These are phyloP conservation scores for Octopus sinensis DNA, from an alignment of 1,140 invertebrate genomes.

Conservation along the genomic window DNA sequence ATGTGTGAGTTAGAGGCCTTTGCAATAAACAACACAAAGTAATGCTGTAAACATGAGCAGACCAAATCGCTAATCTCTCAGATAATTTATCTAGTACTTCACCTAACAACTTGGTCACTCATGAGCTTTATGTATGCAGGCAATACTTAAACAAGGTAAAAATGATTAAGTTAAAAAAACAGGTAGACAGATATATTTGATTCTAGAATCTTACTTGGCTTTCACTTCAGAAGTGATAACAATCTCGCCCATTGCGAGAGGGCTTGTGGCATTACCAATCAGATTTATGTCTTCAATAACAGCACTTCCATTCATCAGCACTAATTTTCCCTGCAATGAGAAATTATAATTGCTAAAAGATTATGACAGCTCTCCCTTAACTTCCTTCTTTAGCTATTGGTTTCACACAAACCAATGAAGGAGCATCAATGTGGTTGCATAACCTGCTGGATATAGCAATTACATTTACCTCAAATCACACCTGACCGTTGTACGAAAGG, in stretches of 20 bases:
- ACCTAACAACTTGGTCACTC: too few species aligned
- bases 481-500: too few species aligned
- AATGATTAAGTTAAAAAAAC: slow-evolving; percentile 9
- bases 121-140: neutral
- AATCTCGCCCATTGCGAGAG: slow-evolving; percentile 49
- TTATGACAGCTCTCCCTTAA: neutral
- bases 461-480: too few species aligned
- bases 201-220: slow-evolving; percentile 36
- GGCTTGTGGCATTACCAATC: slow-evolving; percentile 46
- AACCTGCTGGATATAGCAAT: too few species aligned
- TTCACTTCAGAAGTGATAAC: slow-evolving; percentile 44
- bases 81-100: too few species aligned
- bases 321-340: slow-evolving; percentile 44
- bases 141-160: neutral
- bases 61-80: too few species aligned
- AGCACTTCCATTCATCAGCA: slow-evolving; percentile 47
- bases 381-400: too few species aligned
- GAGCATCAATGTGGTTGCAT: too few species aligned
- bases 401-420: too few species aligned
- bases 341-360: slow-evolving; percentile 9
- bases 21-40: too few species aligned
- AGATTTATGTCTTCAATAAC: slow-evolving; percentile 48
- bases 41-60: too few species aligned
- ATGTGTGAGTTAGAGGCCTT: too few species aligned
- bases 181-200: neutral